A percentile compares a stretch with the other conserved stretches of the same genome.
These are phyloP conservation scores for Heliconius hewitsoni DNA, from an alignment of 1,140 invertebrate species.

Conservation along the genomic window DNA sequence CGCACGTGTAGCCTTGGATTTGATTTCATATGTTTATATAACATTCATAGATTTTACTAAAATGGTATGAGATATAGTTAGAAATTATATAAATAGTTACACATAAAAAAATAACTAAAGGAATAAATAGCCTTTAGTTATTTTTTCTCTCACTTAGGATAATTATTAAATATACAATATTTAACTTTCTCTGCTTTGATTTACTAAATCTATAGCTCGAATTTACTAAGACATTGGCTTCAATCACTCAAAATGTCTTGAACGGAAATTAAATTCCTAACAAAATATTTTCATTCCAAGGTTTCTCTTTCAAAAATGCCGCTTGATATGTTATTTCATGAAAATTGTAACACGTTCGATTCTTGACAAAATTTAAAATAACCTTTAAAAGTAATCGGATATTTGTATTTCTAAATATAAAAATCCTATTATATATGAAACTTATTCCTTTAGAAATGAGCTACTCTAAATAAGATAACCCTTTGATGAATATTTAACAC, in stretches of 20 bases:
- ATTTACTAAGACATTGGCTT: too few relatives aligned
- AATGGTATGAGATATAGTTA: not conserved
- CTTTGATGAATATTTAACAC: conserved; percentile 17
- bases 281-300: too few relatives aligned
- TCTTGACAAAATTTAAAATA: not conserved
- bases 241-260: too few relatives aligned
- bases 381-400: not conserved
- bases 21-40: conserved; percentile 37
- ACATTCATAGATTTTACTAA: conserved; percentile 19
- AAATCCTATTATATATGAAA: conserved; percentile 6
- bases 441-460: not conserved
- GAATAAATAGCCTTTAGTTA: too few relatives aligned
- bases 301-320: too few relatives aligned
- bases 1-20: conserved; percentile 61
- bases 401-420: not conserved
- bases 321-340: too few relatives aligned
- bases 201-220: too few relatives aligned
- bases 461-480: conserved; percentile 12
- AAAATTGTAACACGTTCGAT: not conserved
- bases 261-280: too few relatives aligned
- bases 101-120: too few relatives aligned
- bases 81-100: not conserved
- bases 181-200: too few relatives aligned
- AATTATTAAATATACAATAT: too few relatives aligned
- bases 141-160: too few relatives aligned